Percentiles rank a stretch among this genome's conserved stretches.
Evolutionary conservation across 2,797 vertebrate species (phyloP).

Genomic region (Molossus molossus): DNA sequence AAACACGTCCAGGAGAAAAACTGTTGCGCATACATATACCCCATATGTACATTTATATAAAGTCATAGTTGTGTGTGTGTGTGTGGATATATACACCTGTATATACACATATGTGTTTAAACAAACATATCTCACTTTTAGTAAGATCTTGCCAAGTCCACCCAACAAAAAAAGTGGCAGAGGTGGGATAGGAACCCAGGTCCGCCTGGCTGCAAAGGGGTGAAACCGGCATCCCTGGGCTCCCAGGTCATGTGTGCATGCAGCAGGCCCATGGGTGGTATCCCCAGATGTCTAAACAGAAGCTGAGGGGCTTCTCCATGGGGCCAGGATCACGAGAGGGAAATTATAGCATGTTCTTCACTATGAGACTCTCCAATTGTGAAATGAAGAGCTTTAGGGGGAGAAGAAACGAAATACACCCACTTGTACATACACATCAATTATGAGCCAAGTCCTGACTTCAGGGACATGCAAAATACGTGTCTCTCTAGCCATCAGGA

Average conservation of each 20-base stretch:
- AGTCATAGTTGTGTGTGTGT: neutral
- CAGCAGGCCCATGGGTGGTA: rapidly evolving
- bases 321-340: neutral
- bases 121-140: neutral
- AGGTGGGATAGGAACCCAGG: neutral
- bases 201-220: neutral
- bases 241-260: rapidly evolving
- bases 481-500: rapidly evolving
- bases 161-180: neutral
- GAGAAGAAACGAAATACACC: neutral
- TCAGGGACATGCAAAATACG: rapidly evolving
- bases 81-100: neutral
- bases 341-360: neutral
- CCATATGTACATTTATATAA: neutral
- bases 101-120: neutral
- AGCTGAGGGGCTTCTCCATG: neutral
- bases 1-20: neutral
- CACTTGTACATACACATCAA: rapidly evolving
- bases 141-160: neutral
- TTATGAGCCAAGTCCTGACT: neutral
- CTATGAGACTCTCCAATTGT: neutral
- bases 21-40: neutral
- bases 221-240: neutral
- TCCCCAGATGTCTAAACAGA: rapidly evolving
- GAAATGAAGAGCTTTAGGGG: neutral